These are phyloP conservation scores for Plumapathes pennacea DNA, from an alignment of 92 coral and sea anemone genomes.

Conservation along the genomic window DNA sequence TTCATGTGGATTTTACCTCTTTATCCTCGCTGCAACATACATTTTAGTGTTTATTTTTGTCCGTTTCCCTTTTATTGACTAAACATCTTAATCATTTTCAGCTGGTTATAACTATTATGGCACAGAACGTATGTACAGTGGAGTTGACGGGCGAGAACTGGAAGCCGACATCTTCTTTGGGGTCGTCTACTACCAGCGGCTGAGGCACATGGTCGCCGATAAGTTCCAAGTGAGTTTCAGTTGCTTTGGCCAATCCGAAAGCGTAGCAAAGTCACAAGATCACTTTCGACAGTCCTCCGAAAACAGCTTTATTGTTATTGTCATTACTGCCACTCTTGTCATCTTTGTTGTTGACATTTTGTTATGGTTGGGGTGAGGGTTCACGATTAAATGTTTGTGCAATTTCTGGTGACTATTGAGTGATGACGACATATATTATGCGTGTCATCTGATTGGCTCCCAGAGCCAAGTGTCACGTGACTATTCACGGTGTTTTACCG, in stretches of 20 bases:
- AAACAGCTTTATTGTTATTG: no score
- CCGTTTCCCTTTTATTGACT: background rate
- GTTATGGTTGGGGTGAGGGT: background rate
- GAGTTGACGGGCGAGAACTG: slow-evolving; percentile 95
- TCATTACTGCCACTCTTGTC: background rate
- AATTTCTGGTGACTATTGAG: slow-evolving; percentile 37
- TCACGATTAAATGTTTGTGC: no score
- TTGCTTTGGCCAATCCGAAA: no score
- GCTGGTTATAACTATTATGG: slow-evolving; percentile 98
- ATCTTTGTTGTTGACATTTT: no score
- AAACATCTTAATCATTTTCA: slow-evolving; percentile 1
- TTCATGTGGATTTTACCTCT: background rate
- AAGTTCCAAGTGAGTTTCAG: slow-evolving; percentile 95
- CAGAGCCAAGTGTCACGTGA: slow-evolving; percentile 55
- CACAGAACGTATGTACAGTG: slow-evolving; percentile 94
- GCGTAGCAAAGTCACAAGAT: no score
- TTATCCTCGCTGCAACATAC: background rate
- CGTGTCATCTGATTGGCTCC: slow-evolving; percentile 97
- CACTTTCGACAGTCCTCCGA: no score
- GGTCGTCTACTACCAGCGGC: slow-evolving; percentile 92
- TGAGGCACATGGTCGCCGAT: slow-evolving; percentile 98
- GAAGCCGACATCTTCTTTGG: slow-evolving; percentile 99
- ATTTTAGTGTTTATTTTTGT: background rate
- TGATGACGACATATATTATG: slow-evolving; percentile 93
- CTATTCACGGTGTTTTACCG: slow-evolving; percentile 57